Evolutionary conservation across 2,888 invertebrate genomes (phyloP), one percentile per base, ranked within the genome.

Genomic region (Sarcophaga carnaria): DNA sequence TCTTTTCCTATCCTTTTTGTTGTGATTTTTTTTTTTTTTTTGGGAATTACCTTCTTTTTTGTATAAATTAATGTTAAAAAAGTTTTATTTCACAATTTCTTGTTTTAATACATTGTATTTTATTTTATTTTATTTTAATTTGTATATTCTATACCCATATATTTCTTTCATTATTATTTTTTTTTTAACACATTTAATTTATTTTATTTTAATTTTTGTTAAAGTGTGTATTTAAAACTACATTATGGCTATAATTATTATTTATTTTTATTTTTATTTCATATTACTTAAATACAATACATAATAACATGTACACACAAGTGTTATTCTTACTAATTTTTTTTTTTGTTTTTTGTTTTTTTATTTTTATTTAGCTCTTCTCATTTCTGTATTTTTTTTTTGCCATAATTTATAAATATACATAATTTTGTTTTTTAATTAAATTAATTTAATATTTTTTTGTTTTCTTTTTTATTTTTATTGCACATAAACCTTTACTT

Each of bases 401-500:
- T 80, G 62, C 54, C 45, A 64, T 79, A 59, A 54, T 54, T 54
- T 54, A 54, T 54, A 54, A 12, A 62, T 87, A 84, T 37, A 79
- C 62, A 22, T 60, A 25, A 1, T 27, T 49, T 77, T 85, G 54
- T 62, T 47, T 37, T 37, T 37, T 37, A 37, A 37, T 37, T 37
- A 37, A 37, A 37, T 37, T 10, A 37, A 37, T 37, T 37, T 10
- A 8, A 37, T 60, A 22, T 59, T 54, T 64, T 64, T 66, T 71
- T 74, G 2, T 62, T 64, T 77, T 27, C 37, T 69, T 27, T 69
- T 86, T 25, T 72, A 77, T 47, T 70, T 71, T 81, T 87, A 84
- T 87, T 87, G 84, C 87, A 87, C 87, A 87, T 69, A 71, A 81
- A 75, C 74, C 77, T 74, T 67, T 60, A 64, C 49, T 10, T 59